Evolutionary conservation across 1,140 invertebrate species (phyloP), one percentile per base, ranked within the genome.

Genomic region (Streblospio benedicti): DNA sequence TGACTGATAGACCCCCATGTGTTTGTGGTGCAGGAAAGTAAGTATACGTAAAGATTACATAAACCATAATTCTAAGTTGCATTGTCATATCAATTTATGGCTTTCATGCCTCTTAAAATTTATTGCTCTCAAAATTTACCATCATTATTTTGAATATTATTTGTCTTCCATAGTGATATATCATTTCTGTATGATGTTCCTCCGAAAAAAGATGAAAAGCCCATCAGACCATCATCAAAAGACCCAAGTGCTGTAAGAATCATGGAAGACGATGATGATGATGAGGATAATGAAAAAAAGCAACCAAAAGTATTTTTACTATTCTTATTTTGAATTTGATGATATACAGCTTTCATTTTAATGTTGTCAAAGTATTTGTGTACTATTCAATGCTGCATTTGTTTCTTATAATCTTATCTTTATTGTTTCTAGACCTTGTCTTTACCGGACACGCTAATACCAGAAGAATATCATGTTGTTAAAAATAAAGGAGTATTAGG

Each of bases 161-260:
- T n/a, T n/a, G n/a, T n/a, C n/a, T n/a, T n/a, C 66, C 64, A 33
- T 60, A 78, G 74, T 41, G 76, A 78, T 57, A 77, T 78, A 5
- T 78, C 76, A 18, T 78, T 78, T 59, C 62, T 78, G 30, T 78
- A 77, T 63, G 76, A 78, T 69, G 71, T 76, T 1, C 74, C n/a
- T n/a, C n/a, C 74, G 6, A 65, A 68, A 43, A 28, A 59, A 41
- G 60, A 66, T 1, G 59, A 60, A 28, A 63, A 65, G 33, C 52
- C 65, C 27, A 67, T 70, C 44, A 67, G 66, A 54, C 69, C 70
- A 45, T 70, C 70, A 20, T 62, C 54, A 33, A 57, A 69, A 38
- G 73, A 76, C 53, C 65, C 66, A 53, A 75, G 72, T 64, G 59
- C 65, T 28, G 56, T 70, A 1, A 68, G 72, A 50, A 68, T 69